Base-by-base conservation (phyloP, 2,888 invertebrate species). In the Chrysolina oricalcia region DNA sequence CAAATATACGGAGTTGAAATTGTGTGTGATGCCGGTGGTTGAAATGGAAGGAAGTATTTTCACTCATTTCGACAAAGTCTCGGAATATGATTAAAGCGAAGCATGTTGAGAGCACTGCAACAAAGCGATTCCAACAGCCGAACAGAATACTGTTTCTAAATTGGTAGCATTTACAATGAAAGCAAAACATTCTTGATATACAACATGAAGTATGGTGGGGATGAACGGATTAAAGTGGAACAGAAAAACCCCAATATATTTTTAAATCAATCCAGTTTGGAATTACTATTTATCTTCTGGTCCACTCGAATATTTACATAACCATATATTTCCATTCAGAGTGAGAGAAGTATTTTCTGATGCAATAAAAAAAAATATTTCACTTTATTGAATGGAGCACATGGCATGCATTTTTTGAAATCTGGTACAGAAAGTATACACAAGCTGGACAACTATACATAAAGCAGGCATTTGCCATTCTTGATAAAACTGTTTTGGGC, bases 1-100 rank as follows among this genome's bases (percentile, higher is more conserved):
- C 1, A 17, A 27, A 13, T 13, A 59, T 1, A 59, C 15, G 59
- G 11, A 59, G 15, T 23, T 59, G 13, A 6, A 5, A 17, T 9
- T 2, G 15, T 27, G 5, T 53, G 21, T 17, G 19, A 17, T 21
- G 15, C 15, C 46, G 46, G 2, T 27, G 9, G n/a, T 27, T 59
- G 68, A 40, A 68, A 68, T 68, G 56, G 53, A 68, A 68, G 65
- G 68, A 68, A 68, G 68, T 41, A 56, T 68, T 48, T 53, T n/a
- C 35, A 35, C 27, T 59, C 59, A 27, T 0, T 27, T 35, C 35
- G 10, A 68, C 40, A 27, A 21, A 35, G 17, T 35, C 21, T n/a
- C 9, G 23, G 27, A 15, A 23, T 19, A 13, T 43, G 13, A 41
- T 5, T 1, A 21, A 43, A 64, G 41, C 64, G 2, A 50, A 56